Base-by-base conservation (phyloP, 1,140 invertebrate genomes). In the Drosophila subpulchrella region DNA sequence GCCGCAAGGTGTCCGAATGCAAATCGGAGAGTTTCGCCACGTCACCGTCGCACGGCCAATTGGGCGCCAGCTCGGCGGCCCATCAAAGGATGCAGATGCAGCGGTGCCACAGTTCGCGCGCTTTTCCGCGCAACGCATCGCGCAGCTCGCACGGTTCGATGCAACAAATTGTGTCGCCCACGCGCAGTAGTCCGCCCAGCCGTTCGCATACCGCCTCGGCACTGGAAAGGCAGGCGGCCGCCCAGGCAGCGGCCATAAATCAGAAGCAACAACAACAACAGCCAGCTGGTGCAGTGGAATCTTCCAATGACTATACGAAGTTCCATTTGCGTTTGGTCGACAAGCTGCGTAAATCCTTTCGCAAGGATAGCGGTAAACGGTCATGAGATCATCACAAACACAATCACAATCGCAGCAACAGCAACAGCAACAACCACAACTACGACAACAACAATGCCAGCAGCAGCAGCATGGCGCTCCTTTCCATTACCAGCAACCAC, bases 321-420 rank as follows among this genome's bases (percentile, higher is more conserved):
- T 97, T 97, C 92, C 96, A 97, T 94, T 95, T 94, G 91, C 95
- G 96, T 67, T 94, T 97, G 80, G 95, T 97, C 68, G 96, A 97
- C 91, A 97, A 97, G 92, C 92, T 97, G 81, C 96, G 96, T 92
- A 94, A 95, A 59, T 96, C 96, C 57, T 93, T 97, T 91, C 95
- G 94, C 57, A 95, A 95, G 81, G 95, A 95, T 75, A 93, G 92
- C 32, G 93, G 94, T 12, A 94, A 94, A 46, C 81, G 91, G 3
- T 93, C 75, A 90, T 92, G 91, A 92, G 83, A 91, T 46, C 51
- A 50, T 39, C 75, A 57, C 47, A 50, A 42, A 44, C 32, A 55
- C 17, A 44, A 67, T 17, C 44, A 55, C 7, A 34, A 34, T 34
- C 32, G 27, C 57, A 61, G 41, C 50, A 39, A 54, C 60, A 66